Percentiles rank a stretch among this genome's conserved stretches.
These are phyloP conservation scores for Babylonia areolata DNA, from an alignment of 1,140 invertebrate species.

Conservation along the genomic window DNA sequence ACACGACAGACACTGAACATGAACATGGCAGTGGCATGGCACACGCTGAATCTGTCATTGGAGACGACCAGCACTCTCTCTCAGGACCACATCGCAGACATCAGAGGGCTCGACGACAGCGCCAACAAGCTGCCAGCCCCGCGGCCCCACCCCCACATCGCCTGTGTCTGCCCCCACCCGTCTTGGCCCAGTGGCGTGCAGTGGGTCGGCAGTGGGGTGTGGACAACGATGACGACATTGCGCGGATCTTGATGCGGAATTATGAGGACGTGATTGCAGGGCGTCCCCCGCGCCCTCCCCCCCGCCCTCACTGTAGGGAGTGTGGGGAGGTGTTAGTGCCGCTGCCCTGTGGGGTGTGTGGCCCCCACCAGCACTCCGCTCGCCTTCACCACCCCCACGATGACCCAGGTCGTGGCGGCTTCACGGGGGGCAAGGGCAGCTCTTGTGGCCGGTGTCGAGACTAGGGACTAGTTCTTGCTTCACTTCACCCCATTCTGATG, in stretches of 20 bases:
- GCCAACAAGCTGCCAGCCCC: background rate
- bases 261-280: slow-evolving; percentile 24
- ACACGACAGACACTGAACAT: background rate
- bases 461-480: too few species aligned
- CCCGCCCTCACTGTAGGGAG: background rate
- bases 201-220: slow-evolving; percentile 30
- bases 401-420: background rate
- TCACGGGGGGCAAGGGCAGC: background rate
- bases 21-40: background rate
- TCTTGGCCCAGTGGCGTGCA: slow-evolving; percentile 5
- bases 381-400: background rate
- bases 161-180: background rate
- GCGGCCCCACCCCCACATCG: background rate
- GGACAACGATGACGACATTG: slow-evolving; percentile 20
- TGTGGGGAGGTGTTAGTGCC: slow-evolving; percentile 16
- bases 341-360: slow-evolving; percentile 5
- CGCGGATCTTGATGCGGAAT: slow-evolving; percentile 3
- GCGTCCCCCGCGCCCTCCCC: slow-evolving; percentile 3
- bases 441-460: slow-evolving; percentile 15
- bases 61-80: background rate
- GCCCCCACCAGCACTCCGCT: slow-evolving; percentile 4
- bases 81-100: slow-evolving; percentile 8
- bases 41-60: background rate
- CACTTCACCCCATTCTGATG: too few species aligned
- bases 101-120: background rate